phyloP scores from a whole-genome alignment of 2,888 invertebrate genomes.

The Alloscopus bannaensis region DNA sequence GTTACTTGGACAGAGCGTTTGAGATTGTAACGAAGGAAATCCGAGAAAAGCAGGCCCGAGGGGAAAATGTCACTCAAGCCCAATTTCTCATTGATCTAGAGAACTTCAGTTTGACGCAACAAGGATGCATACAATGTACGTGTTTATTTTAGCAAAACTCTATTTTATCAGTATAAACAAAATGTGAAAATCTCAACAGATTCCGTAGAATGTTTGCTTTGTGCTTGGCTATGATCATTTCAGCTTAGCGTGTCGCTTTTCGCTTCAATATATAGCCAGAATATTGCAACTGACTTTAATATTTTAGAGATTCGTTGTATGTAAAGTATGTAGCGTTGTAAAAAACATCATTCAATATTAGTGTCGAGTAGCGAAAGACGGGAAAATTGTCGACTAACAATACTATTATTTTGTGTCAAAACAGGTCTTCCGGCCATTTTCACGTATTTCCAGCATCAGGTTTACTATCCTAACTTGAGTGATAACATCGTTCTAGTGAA shows the following conservation, averaged over 20 bases:
- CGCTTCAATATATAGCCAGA: too few species aligned
- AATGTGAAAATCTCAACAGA: neutral
- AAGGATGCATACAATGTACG: slow-evolving; percentile 63
- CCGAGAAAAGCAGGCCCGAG: slow-evolving; percentile 51
- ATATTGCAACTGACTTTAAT: too few species aligned
- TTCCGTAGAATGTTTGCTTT: neutral
- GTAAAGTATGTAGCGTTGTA: too few species aligned
- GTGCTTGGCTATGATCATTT: neutral
- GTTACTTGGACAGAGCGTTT: slow-evolving; percentile 61
- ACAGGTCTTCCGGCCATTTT: slow-evolving; percentile 62
- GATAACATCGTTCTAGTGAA: slow-evolving; percentile 60
- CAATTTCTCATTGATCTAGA: slow-evolving; percentile 58
- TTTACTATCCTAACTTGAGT: slow-evolving; percentile 56
- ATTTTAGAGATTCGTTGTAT: too few species aligned
- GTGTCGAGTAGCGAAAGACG: too few species aligned
- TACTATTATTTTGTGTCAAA: neutral
- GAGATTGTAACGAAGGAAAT: slow-evolving; percentile 56
- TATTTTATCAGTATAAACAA: neutral
- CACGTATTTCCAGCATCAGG: slow-evolving; percentile 63
- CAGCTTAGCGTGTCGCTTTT: too few species aligned
- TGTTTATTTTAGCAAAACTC: neutral
- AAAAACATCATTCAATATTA: neutral
- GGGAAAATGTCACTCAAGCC: slow-evolving; percentile 65
- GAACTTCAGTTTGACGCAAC: slow-evolving; percentile 49
- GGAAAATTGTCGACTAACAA: too few species aligned